Conservation (phyloP, 2,888 invertebrate species). For the Sphecodes monilicornis region DNA sequence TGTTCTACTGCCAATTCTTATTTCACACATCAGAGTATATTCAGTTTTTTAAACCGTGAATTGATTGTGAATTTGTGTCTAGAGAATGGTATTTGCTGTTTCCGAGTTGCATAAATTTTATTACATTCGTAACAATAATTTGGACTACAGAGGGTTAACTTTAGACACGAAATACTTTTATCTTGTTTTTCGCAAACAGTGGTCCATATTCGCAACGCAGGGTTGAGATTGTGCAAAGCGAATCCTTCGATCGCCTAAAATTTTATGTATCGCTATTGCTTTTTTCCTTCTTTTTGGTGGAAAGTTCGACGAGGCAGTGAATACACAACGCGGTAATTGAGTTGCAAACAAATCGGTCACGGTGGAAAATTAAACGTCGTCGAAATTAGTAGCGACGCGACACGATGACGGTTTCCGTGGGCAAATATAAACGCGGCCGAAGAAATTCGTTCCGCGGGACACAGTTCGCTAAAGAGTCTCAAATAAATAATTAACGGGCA, state of each 20-base stretch:
- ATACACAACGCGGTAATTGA: not conserved
- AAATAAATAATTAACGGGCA: constrained; percentile 58
- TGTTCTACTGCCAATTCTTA: too few species aligned
- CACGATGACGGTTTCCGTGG: constrained; percentile 3
- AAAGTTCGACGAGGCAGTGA: not conserved
- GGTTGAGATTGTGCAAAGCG: not conserved
- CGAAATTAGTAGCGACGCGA: not conserved
- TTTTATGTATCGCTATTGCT: too few species aligned
- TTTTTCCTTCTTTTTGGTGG: not conserved
- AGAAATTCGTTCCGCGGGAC: constrained; percentile 23
- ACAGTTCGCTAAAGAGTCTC: constrained; percentile 48
- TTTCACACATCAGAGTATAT: not conserved
- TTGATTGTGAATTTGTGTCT: not conserved
- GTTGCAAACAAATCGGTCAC: not conserved
- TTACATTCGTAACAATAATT: not conserved
- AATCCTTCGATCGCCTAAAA: not conserved
- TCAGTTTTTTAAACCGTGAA: too few species aligned
- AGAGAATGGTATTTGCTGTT: not conserved
- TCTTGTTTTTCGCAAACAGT: too few species aligned
- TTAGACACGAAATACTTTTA: too few species aligned
- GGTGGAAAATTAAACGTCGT: constrained; percentile 11
- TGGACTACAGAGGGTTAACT: not conserved
- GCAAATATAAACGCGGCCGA: constrained; percentile 23
- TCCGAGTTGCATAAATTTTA: too few species aligned
- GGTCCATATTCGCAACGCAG: not conserved